These are phyloP conservation scores for Heliconius erato DNA, from an alignment of 2,888 invertebrate genomes.

Conservation along the genomic window DNA sequence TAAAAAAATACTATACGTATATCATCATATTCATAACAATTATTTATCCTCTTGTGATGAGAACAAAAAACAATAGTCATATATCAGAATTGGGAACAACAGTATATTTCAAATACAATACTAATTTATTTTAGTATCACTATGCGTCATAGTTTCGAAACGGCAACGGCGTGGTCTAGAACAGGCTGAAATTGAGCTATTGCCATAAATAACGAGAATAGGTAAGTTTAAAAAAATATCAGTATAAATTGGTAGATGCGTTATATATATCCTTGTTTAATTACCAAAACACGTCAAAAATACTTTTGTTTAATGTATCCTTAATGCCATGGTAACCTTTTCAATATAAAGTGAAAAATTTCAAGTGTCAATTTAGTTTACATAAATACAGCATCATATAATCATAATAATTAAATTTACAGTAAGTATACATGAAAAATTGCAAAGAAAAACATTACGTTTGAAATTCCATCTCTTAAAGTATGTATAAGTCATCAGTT, in stretches of 20 bases:
- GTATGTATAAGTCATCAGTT: background rate
- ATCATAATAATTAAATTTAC: background rate
- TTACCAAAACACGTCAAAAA: too few species aligned
- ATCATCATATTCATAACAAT: conserved; percentile 8
- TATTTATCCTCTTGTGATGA: conserved; percentile 15
- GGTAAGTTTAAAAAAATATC: background rate
- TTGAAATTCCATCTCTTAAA: too few species aligned
- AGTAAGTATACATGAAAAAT: background rate
- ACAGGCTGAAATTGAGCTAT: conserved; percentile 26
- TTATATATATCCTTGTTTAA: background rate
- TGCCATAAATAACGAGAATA: conserved; percentile 36
- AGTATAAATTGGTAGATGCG: background rate
- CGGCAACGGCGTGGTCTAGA: conserved; percentile 27
- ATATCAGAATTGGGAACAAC: conserved; percentile 29
- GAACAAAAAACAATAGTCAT: conserved; percentile 34
- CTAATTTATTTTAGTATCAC: conserved; percentile 43
- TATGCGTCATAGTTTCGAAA: conserved; percentile 37
- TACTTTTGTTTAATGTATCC: too few species aligned
- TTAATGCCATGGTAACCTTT: too few species aligned
- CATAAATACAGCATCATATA: background rate
- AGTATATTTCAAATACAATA: conserved; percentile 38
- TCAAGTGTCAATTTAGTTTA: too few species aligned
- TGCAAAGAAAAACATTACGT: background rate
- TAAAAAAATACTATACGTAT: background rate
- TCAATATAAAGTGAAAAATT: too few species aligned